These are phyloP conservation scores for Yponomeuta malinellus DNA, from an alignment of 2,888 invertebrate genomes.

Conservation along the genomic window DNA sequence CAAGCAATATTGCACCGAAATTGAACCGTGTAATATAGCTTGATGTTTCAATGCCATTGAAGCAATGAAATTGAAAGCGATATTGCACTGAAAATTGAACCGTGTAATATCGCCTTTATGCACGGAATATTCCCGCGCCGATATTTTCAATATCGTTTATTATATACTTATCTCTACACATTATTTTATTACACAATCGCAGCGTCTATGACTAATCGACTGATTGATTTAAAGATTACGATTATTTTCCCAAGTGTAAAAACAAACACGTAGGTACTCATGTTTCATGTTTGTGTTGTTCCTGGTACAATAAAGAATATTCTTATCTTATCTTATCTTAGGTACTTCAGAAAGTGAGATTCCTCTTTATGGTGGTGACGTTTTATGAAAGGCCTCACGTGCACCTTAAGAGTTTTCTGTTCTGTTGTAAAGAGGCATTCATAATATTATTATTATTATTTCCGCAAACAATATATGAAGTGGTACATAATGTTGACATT, in stretches of 20 bases:
- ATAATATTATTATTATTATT: neutral
- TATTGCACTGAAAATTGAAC: no score
- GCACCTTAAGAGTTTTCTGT: neutral
- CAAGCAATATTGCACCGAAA: no score
- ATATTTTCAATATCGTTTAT: constrained; percentile 12
- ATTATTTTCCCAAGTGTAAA: neutral
- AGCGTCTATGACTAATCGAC: constrained; percentile 9
- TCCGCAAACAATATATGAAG: neutral
- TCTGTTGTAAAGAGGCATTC: neutral
- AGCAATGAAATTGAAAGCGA: no score
- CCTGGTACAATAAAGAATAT: no score
- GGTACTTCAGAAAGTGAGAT: neutral
- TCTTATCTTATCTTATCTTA: no score
- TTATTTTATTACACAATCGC: constrained; percentile 13
- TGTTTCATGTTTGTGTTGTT: no score
- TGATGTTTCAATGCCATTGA: no score
- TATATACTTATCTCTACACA: neutral
- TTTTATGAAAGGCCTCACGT: neutral
- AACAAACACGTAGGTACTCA: neutral
- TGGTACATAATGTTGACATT: no score
- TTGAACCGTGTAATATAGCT: no score
- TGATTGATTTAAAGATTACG: constrained; percentile 7
- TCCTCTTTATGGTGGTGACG: neutral
- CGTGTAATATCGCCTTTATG: constrained; percentile 7
- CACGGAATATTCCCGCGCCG: constrained; percentile 11